Conservation (phyloP, 2,113 vertebrate species). For the Chauna torquata region DNA sequence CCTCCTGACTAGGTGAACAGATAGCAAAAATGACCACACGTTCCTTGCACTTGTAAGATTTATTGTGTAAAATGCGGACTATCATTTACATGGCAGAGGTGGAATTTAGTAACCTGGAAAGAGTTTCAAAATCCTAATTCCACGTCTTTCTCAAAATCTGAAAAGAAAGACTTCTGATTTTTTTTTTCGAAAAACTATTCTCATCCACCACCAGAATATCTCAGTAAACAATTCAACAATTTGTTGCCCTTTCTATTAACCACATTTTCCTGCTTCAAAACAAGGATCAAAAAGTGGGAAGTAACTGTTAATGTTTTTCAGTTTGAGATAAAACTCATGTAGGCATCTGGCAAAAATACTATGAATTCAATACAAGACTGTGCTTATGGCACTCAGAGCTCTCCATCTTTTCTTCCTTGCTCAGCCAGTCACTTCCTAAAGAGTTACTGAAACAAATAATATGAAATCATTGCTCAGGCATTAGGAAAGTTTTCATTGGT, state of each 20-base stretch:
- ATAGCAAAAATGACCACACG: neutral
- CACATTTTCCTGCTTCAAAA: neutral
- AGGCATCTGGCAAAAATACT: neutral
- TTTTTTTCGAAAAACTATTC: neutral
- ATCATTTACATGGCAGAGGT: neutral
- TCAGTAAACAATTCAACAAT: neutral
- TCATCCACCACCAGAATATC: neutral
- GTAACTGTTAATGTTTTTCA: neutral
- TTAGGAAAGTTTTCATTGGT: neutral
- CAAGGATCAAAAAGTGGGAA: neutral
- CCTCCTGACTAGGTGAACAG: neutral
- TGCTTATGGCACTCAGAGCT: neutral
- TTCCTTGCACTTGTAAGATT: neutral
- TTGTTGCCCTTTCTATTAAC: neutral
- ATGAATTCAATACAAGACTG: neutral
- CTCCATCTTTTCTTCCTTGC: neutral
- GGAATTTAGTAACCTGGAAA: neutral
- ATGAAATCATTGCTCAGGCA: neutral
- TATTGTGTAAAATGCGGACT: neutral
- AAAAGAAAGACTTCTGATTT: neutral
- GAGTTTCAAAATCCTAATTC: neutral
- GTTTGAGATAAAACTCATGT: neutral
- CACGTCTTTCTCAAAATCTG: neutral
- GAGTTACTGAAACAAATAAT: neutral
- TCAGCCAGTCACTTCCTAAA: neutral